Conservation (phyloP, 1,140 invertebrate genomes). For the Papilio dardanus region DNA sequence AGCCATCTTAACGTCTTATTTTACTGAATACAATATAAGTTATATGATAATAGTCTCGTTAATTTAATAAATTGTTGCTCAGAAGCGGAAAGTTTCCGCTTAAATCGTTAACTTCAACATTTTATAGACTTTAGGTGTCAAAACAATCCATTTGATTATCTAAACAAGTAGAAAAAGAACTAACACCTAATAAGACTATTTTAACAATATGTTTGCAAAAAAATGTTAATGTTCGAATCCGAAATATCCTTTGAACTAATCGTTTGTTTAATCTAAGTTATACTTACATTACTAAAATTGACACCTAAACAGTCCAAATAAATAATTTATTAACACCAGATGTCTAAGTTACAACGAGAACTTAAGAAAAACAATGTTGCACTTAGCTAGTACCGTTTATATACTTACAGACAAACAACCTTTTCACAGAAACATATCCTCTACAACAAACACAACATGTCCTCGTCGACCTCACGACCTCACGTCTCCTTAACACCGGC, state of each 20-base stretch:
- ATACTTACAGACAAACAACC: conserved; percentile 62
- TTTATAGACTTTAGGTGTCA: conserved; percentile 23
- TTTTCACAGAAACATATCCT: conserved; percentile 59
- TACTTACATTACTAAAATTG: conserved; percentile 32
- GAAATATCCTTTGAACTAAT: conserved; percentile 11
- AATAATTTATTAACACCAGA: conserved; percentile 29
- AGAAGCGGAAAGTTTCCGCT: conserved; percentile 27
- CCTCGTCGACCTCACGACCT: conserved; percentile 54
- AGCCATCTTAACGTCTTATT: neutral
- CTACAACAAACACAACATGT: conserved; percentile 70
- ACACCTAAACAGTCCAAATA: conserved; percentile 34
- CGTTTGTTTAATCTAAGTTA: neutral
- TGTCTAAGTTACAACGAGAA: conserved; percentile 37
- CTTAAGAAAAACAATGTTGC: conserved; percentile 44
- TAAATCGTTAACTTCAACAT: neutral
- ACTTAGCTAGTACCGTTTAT: conserved; percentile 53
- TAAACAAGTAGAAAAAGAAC: conserved; percentile 36
- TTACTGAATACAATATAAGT: conserved; percentile 1
- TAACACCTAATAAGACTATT: conserved; percentile 32
- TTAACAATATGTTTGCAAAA: conserved; percentile 28
- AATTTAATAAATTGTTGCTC: conserved; percentile 3
- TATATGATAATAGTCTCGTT: conserved; percentile 5
- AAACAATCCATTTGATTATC: conserved; percentile 28
- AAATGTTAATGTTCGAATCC: neutral
- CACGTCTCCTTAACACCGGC: conserved; percentile 51